Conservation (phyloP, 2,888 invertebrate genomes). For the Pollenia amentaria region DNA sequence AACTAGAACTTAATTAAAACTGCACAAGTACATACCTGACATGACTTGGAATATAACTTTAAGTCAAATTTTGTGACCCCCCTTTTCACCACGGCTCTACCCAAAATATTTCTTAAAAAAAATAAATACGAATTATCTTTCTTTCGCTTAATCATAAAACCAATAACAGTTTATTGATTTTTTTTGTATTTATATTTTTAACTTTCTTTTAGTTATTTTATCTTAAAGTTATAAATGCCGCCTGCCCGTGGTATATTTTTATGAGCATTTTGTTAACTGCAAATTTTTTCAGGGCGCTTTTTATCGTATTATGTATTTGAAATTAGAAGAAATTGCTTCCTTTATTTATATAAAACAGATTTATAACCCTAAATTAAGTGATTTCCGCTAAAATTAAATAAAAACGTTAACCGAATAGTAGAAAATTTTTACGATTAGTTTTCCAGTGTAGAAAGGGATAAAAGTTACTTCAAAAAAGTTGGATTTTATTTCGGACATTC, state of each 20-base stretch:
- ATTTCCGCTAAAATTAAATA: constrained; percentile 9
- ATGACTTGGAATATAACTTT: no score
- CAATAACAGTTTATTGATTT: constrained; percentile 40
- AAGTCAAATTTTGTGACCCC: neutral
- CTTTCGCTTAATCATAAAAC: constrained; percentile 27
- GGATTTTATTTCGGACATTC: no score
- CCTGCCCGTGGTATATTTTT: constrained; percentile 39
- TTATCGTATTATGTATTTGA: neutral
- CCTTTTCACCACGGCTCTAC: neutral
- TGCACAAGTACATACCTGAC: no score
- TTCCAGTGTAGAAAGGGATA: no score
- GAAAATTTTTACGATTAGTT: no score
- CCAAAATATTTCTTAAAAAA: neutral
- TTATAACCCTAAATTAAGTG: neutral
- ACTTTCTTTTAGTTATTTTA: constrained; percentile 53
- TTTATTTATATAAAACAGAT: constrained; percentile 23
- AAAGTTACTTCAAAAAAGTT: no score
- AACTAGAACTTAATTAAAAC: no score
- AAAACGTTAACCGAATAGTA: neutral
- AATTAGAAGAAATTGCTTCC: constrained; percentile 5
- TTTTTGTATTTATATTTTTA: constrained; percentile 40
- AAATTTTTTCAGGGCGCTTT: constrained; percentile 20
- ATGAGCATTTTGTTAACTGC: neutral
- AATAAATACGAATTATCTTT: constrained; percentile 28
- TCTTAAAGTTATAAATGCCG: constrained; percentile 59